Evolutionary conservation across 1,140 invertebrate species (phyloP).

Genomic region (Drosophila eugracilis): DNA sequence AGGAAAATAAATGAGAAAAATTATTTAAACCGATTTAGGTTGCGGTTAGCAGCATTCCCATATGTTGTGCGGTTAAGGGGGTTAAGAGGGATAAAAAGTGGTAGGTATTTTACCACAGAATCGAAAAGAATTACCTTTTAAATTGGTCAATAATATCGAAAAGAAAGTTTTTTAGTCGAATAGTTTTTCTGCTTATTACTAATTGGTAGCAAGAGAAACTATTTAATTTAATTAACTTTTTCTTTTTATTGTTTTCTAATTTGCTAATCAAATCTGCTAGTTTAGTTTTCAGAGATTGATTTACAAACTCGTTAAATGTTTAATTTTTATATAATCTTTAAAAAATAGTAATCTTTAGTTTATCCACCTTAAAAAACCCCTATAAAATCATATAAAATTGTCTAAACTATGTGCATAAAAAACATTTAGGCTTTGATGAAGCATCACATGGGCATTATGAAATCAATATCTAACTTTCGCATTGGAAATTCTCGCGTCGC

Average conservation of each 20-base stretch:
- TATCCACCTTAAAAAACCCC: not conserved
- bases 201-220: too few relatives aligned
- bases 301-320: too few relatives aligned
- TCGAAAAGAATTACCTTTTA: slow-evolving; percentile 1
- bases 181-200: too few relatives aligned
- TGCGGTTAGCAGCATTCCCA: slow-evolving; percentile 17
- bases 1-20: slow-evolving; percentile 43
- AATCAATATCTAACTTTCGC: slow-evolving; percentile 5
- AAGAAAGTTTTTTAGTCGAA: not conserved
- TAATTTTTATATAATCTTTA: too few relatives aligned
- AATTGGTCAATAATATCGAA: slow-evolving; percentile 8
- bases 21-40: slow-evolving; percentile 55
- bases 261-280: too few relatives aligned
- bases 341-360: too few relatives aligned
- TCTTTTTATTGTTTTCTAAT: too few relatives aligned
- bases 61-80: slow-evolving; percentile 34
- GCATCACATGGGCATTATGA: slow-evolving; percentile 34
- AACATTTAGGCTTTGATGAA: not conserved
- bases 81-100: slow-evolving; percentile 8
- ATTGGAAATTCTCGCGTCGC: slow-evolving; percentile 6
- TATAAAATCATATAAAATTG: too few relatives aligned
- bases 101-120: not conserved
- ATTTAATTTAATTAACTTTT: too few relatives aligned
- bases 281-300: too few relatives aligned
- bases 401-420: not conserved